Conservation (phyloP, 2,797 vertebrate genomes). For the Acropternis orthonyx region DNA sequence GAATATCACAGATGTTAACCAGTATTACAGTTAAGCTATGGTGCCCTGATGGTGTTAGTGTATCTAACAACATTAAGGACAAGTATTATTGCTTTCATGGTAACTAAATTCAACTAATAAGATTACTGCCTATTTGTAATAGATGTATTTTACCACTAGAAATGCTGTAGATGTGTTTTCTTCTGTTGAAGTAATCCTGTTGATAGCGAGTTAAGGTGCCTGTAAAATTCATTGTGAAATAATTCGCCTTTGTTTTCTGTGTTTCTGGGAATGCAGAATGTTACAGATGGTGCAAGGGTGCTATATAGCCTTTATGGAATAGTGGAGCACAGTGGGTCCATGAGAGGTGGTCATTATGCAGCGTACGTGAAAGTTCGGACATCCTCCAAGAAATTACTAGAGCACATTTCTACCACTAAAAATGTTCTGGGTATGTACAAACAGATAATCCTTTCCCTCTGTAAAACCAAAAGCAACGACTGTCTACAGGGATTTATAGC, state of each 20-base stretch:
- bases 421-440: constrained; percentile 81
- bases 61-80: not conserved
- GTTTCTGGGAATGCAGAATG: constrained; percentile 71
- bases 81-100: not conserved
- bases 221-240: not conserved
- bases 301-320: constrained; percentile 93
- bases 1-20: not conserved
- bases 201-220: not conserved
- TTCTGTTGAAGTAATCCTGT: not conserved
- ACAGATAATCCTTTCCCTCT: not conserved
- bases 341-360: constrained; percentile 93
- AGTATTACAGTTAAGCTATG: not conserved
- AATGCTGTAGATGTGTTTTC: not conserved
- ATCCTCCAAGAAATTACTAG: constrained; percentile 80
- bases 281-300: constrained; percentile 83
- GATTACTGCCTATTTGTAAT: not conserved
- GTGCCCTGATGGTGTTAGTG: not conserved
- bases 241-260: not conserved
- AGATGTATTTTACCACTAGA: not conserved
- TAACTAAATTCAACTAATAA: not conserved
- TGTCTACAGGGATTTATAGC: not conserved
- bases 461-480: not conserved
- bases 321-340: constrained; percentile 95
- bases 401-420: constrained; percentile 76
- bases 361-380: constrained; percentile 93